phyloP scores from a whole-genome alignment of 2,113 vertebrate genomes.

The Chloropsis hardwickii region DNA sequence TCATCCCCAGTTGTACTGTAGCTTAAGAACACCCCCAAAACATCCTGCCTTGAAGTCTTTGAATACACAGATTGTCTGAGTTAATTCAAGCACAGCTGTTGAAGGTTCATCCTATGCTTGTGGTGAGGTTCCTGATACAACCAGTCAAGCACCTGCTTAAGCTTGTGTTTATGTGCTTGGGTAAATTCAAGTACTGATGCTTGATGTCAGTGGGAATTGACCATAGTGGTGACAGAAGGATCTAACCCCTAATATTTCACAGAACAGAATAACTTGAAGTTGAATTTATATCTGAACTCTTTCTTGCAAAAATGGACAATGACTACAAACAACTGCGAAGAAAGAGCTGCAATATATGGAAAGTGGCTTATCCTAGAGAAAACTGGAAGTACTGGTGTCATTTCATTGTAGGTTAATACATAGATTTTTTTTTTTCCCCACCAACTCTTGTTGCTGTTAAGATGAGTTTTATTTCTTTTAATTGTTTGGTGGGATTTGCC shows the following conservation, averaged over 20 bases:
- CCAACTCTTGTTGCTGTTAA: slow-evolving; percentile 35
- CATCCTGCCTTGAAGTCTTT: background rate
- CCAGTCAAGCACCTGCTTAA: background rate
- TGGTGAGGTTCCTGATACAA: background rate
- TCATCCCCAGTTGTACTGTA: background rate
- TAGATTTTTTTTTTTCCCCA: background rate
- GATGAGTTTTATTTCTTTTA: slow-evolving; percentile 7
- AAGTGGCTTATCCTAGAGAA: background rate
- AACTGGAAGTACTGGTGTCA: slow-evolving; percentile 9
- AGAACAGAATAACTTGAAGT: background rate
- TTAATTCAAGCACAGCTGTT: background rate
- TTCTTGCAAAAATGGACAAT: slow-evolving; percentile 4
- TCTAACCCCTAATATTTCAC: background rate
- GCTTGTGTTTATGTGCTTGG: background rate
- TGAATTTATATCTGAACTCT: background rate
- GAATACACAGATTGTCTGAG: background rate
- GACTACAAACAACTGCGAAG: background rate
- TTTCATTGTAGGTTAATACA: slow-evolving; percentile 9
- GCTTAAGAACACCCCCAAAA: background rate
- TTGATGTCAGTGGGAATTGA: background rate
- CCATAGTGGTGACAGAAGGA: background rate
- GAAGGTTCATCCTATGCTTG: background rate
- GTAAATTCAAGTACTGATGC: background rate
- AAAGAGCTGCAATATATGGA: background rate
- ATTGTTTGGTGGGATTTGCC: slow-evolving; percentile 24